These are phyloP conservation scores for Cariama cristata DNA, from an alignment of 2,113 vertebrate species.

Conservation along the genomic window DNA sequence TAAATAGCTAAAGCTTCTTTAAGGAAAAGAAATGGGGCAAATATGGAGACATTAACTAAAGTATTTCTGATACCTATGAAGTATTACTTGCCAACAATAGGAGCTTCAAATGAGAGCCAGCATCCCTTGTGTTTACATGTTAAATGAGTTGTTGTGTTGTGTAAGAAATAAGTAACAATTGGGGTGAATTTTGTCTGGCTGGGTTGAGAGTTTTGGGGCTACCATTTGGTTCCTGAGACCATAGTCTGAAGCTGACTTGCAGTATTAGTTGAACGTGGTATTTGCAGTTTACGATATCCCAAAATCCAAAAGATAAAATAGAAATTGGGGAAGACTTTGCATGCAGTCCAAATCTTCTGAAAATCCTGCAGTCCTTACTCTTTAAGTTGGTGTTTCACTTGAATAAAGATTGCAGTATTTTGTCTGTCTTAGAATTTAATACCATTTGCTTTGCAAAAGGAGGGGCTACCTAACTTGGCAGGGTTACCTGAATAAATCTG, in stretches of 20 bases:
- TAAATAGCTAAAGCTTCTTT: not conserved
- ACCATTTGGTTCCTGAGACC: not conserved
- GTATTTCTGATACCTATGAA: slow-evolving; percentile 48
- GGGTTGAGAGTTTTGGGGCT: not conserved
- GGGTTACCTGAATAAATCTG: not conserved
- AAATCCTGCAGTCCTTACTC: not conserved
- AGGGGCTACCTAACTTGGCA: not conserved
- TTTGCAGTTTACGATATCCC: not conserved
- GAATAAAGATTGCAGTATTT: not conserved
- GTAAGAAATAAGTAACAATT: not conserved
- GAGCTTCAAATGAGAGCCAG: not conserved
- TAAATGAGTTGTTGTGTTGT: not conserved
- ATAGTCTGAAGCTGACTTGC: not conserved
- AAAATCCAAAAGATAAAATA: slow-evolving; percentile 14
- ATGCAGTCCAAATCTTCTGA: not conserved
- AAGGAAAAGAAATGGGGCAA: not conserved
- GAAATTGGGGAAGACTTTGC: not conserved
- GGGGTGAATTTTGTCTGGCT: not conserved
- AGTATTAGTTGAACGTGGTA: slow-evolving; percentile 17
- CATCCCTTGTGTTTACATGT: slow-evolving; percentile 61
- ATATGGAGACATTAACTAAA: not conserved
- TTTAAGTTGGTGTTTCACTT: not conserved
- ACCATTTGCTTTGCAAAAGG: not conserved
- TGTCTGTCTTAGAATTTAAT: not conserved
- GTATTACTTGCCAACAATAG: slow-evolving; percentile 29